phyloP scores from a whole-genome alignment of 2,113 vertebrate genomes.

The Galeopterus variegatus region DNA sequence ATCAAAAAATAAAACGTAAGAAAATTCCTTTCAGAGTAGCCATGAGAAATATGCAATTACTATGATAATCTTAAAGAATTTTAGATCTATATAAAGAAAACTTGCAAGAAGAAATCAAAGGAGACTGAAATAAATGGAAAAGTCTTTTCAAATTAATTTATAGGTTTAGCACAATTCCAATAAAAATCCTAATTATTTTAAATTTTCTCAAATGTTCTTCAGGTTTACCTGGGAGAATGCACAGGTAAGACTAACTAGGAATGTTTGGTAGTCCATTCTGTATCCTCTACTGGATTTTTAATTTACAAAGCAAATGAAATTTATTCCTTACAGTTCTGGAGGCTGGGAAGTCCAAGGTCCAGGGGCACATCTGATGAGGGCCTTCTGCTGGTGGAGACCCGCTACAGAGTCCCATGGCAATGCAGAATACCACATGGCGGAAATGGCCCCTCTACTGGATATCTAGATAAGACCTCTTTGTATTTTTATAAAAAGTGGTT shows the following conservation, averaged over 20 bases:
- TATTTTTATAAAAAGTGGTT: background rate
- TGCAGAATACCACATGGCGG: too few relatives aligned
- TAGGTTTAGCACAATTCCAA: slow-evolving; percentile 21
- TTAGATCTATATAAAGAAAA: slow-evolving; percentile 37
- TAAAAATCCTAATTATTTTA: slow-evolving; percentile 45
- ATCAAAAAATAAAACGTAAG: slow-evolving; percentile 51
- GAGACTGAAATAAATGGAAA: slow-evolving; percentile 18
- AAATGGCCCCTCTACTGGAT: background rate
- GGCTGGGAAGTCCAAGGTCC: too few relatives aligned
- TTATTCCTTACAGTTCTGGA: too few relatives aligned
- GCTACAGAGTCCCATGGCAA: too few relatives aligned
- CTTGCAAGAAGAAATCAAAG: background rate
- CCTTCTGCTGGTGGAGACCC: too few relatives aligned
- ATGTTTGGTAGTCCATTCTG: background rate
- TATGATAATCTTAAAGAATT: background rate
- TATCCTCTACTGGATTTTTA: background rate
- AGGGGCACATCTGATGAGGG: too few relatives aligned
- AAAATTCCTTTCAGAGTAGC: slow-evolving; percentile 42
- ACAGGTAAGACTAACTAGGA: background rate
- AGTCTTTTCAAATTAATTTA: slow-evolving; percentile 2
- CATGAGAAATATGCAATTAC: slow-evolving; percentile 55
- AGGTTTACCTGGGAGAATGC: background rate
- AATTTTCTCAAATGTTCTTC: slow-evolving; percentile 13
- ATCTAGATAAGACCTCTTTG: background rate
- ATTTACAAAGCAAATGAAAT: too few relatives aligned